Conservation (phyloP, 2,888 invertebrate genomes). For the Dexiosoma caninum region DNA sequence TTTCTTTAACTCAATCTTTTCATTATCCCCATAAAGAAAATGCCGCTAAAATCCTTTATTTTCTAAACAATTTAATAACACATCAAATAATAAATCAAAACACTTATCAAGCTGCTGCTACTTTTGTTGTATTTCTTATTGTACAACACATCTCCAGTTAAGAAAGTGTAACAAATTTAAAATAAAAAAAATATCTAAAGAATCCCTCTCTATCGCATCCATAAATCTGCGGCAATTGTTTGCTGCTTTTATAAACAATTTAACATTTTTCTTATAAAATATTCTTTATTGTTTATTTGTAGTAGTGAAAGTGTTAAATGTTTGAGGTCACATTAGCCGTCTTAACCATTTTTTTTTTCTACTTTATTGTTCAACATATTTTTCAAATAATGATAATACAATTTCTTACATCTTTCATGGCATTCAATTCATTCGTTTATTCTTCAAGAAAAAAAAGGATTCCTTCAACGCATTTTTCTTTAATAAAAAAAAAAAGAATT, state of each 20-base stretch:
- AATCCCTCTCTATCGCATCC: slow-evolving; percentile 33
- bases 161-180: slow-evolving; percentile 49
- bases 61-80: slow-evolving; percentile 55
- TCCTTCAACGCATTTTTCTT: not conserved
- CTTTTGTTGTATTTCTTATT: not conserved
- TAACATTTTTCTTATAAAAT: slow-evolving; percentile 21
- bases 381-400: slow-evolving; percentile 30
- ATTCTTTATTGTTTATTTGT: too few relatives aligned
- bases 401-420: not conserved
- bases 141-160: not conserved
- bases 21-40: too few relatives aligned
- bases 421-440: slow-evolving; percentile 11
- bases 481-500: not conserved
- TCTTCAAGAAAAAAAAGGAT: slow-evolving; percentile 11
- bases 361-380: not conserved
- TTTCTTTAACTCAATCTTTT: too few relatives aligned
- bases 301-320: slow-evolving; percentile 40
- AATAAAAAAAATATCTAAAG: not conserved
- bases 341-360: slow-evolving; percentile 38
- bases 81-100: slow-evolving; percentile 66
- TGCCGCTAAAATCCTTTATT: slow-evolving; percentile 29
- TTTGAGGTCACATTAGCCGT: slow-evolving; percentile 54
- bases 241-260: slow-evolving; percentile 29
- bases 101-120: slow-evolving; percentile 53
- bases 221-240: slow-evolving; percentile 40